A percentile compares a stretch with the other conserved stretches of the same genome.
These are phyloP conservation scores for Drosophila kikkawai DNA, from an alignment of 1,140 invertebrate genomes.

Conservation along the genomic window DNA sequence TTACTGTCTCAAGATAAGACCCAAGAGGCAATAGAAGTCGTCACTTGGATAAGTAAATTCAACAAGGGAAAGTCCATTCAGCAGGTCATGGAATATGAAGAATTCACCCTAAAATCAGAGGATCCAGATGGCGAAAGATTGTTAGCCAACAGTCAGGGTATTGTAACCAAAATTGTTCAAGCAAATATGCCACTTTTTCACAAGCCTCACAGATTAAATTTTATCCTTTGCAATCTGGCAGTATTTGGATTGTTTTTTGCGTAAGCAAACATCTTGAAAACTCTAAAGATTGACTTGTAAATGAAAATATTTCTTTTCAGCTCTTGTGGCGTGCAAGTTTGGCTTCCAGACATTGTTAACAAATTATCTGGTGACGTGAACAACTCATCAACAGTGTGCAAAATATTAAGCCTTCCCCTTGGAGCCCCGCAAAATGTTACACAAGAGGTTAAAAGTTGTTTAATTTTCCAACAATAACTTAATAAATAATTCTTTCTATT, in stretches of 20 bases:
- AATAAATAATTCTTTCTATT: not conserved
- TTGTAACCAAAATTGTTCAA: conserved; percentile 67
- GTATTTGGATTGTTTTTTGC: conserved; percentile 81
- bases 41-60: conserved; percentile 85
- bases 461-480: no score
- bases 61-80: conserved; percentile 85
- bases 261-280: conserved; percentile 21
- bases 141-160: conserved; percentile 29
- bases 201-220: conserved; percentile 76
- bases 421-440: conserved; percentile 4
- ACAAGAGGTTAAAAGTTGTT: conserved; percentile 18
- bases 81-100: conserved; percentile 41
- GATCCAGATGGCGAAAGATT: conserved; percentile 46
- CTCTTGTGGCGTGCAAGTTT: conserved; percentile 84
- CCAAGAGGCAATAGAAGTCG: conserved; percentile 85
- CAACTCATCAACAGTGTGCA: conserved; percentile 63
- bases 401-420: conserved; percentile 54
- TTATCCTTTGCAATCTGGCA: conserved; percentile 70
- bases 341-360: conserved; percentile 85
- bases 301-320: conserved; percentile 2
- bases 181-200: conserved; percentile 82
- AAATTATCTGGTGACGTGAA: conserved; percentile 57
- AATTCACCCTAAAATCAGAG: conserved; percentile 61
- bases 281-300: not conserved
- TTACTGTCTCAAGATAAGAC: conserved; percentile 86